phyloP scores from a whole-genome alignment of 2,888 invertebrate genomes.

The Eristalis pertinax region DNA sequence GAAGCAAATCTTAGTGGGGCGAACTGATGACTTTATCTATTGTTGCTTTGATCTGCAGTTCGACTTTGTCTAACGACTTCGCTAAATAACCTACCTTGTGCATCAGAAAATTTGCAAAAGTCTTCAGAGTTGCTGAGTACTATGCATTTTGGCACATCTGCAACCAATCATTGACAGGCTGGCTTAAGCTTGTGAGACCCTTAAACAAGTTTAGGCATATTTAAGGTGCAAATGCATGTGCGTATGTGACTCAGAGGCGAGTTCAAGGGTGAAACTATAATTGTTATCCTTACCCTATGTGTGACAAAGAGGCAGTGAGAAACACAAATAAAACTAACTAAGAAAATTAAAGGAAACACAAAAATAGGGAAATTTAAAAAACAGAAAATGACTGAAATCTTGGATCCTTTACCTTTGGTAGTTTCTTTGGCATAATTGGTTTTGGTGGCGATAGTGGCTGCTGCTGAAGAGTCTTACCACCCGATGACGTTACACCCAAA shows the following conservation, averaged over 20 bases:
- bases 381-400: neutral
- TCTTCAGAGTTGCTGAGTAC: no score
- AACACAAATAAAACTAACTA: slow-evolving; percentile 3
- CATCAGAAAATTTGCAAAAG: no score
- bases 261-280: neutral
- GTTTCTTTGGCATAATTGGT: slow-evolving; percentile 80
- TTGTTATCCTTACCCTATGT: neutral
- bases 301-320: neutral
- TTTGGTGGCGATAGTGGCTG: slow-evolving; percentile 81
- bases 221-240: neutral
- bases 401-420: slow-evolving; percentile 79
- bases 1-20: no score
- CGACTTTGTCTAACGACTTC: no score
- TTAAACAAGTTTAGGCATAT: neutral
- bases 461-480: slow-evolving; percentile 77
- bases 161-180: no score
- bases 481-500: slow-evolving; percentile 71
- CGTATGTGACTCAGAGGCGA: neutral
- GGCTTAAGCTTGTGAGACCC: no score
- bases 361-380: slow-evolving; percentile 3
- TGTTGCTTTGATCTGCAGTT: no score
- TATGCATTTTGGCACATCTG: no score
- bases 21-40: no score
- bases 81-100: no score
- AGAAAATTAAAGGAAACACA: slow-evolving; percentile 33